Evolutionary conservation across 2,888 invertebrate species (phyloP), one percentile per base, ranked within the genome.

Genomic region (Scrobipalpa costella): DNA sequence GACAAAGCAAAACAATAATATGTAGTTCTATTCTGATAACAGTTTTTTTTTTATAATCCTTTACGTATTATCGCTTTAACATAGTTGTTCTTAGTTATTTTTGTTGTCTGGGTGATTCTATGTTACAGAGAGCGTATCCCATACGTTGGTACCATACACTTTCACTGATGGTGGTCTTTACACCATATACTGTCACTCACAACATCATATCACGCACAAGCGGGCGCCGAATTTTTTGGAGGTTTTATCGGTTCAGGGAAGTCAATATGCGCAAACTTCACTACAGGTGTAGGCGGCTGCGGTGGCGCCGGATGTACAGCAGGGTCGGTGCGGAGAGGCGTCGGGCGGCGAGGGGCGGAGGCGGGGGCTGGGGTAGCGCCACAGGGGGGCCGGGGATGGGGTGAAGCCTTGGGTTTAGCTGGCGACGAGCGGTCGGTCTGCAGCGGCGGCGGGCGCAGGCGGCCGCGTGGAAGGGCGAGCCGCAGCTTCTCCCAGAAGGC

Each of bases 401-500:
- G 94, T 85, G 9, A 93, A 93, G 71, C 95, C 95, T 63, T 89
- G 92, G 55, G 8, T n/a, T 52, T 19, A n/a, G 59, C 44, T 0
- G 27, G 7, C 95, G 66, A 34, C 17, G 67, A 64, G 66, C 64
- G 67, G 64, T 67, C 64, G 8, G 62, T 66, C 92, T 17, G 91
- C 92, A 15, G 27, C 33, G 9, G 55, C 38, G 57, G 47, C n/a
- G 62, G 44, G 36, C n/a, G 50, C 44, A 19, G 63, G 8, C 77
- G 76, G 96, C 95, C 0, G 96, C 95, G 0, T 38, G 94, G 96
- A 74, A 97, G 81, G 0, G 96, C 95, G 73, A 95, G 95, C 21
- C 93, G 89, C 33, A 97, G 80, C 73, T 95, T 95, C 52, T 95
- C 93, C 95, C 96, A 96, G 79, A 97, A 97, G 93, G 94, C 94